Percentiles rank a stretch among this genome's conserved stretches.
Conservation (phyloP, 2,113 vertebrate species). For the Saimiri boliviensis region DNA sequence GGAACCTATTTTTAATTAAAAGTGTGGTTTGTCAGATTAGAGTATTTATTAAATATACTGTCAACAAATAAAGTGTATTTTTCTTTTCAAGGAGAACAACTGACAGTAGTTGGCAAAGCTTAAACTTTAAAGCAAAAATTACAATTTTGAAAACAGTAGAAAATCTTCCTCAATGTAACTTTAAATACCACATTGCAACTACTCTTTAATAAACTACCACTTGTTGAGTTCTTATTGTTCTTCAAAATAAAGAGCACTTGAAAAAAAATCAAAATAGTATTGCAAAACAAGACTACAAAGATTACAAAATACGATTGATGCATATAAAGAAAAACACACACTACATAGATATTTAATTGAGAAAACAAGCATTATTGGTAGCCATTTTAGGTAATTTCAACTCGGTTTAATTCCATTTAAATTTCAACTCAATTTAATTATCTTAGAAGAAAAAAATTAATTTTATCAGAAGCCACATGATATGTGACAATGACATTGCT, state of each 20-base stretch:
- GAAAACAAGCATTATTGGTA: not conserved
- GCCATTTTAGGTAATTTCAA: not conserved
- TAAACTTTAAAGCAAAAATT: not conserved
- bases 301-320: not conserved
- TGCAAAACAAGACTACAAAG: not conserved
- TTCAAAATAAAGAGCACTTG: not conserved
- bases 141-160: conserved; percentile 6
- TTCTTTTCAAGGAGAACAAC: not conserved
- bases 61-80: not conserved
- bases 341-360: not conserved
- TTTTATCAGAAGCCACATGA: too few species aligned
- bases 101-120: not conserved
- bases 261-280: not conserved
- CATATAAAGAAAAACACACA: not conserved
- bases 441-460: too few species aligned
- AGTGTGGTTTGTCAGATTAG: not conserved
- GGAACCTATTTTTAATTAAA: not conserved
- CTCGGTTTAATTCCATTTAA: too few species aligned
- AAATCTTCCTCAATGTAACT: not conserved
- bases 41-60: not conserved
- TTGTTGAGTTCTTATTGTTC: not conserved
- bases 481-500: too few species aligned
- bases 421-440: too few species aligned
- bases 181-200: not conserved
- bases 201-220: not conserved